A percentile compares a stretch with the other conserved stretches of the same genome.
Conservation (phyloP, 2,888 invertebrate species). For the Melinaea marsaeus region DNA sequence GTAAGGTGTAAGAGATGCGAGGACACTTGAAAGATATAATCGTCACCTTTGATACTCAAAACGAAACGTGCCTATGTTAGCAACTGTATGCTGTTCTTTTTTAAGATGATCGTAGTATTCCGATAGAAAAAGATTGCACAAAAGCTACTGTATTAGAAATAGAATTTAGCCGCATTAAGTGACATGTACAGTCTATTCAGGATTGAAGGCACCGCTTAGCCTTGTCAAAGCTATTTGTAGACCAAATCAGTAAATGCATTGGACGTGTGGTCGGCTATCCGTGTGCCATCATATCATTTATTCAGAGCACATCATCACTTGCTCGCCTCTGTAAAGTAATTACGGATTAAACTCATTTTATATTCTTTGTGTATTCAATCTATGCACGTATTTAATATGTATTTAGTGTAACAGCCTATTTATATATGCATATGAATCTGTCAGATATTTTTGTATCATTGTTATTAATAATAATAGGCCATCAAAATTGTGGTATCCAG, state of each 20-base stretch:
- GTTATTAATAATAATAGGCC: background rate
- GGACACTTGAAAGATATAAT: too few species aligned
- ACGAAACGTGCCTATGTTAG: background rate
- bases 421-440: background rate
- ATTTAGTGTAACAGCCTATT: background rate
- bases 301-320: conserved; percentile 54
- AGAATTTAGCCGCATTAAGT: background rate
- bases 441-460: background rate
- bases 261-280: conserved; percentile 39
- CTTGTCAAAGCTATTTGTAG: conserved; percentile 25
- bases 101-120: too few species aligned
- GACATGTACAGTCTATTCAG: conserved; percentile 12
- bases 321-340: conserved; percentile 27
- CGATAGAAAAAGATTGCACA: too few species aligned
- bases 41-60: background rate
- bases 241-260: conserved; percentile 28
- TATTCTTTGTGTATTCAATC: conserved; percentile 4
- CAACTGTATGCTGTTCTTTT: too few species aligned
- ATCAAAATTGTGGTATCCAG: too few species aligned
- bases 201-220: conserved; percentile 17
- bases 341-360: conserved; percentile 17
- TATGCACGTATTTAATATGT: background rate
- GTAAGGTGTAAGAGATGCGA: background rate
- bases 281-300: conserved; percentile 44
- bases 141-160: too few species aligned